phyloP scores from a whole-genome alignment of 2,888 invertebrate species.

The Periphyllus acericola region DNA sequence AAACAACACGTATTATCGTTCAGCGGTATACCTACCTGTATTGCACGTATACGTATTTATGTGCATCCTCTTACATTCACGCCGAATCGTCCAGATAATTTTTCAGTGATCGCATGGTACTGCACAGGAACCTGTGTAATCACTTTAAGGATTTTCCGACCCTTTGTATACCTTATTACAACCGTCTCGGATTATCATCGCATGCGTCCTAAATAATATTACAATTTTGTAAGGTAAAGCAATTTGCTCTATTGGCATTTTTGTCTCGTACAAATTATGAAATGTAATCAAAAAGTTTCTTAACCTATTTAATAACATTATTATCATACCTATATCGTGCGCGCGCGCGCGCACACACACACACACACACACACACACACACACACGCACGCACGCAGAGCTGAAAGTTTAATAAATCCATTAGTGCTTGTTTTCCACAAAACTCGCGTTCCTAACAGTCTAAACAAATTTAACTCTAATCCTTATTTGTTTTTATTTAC shows the following conservation, averaged over 20 bases:
- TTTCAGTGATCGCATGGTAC: background rate
- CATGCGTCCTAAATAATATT: conserved; percentile 19
- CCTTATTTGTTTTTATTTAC: too few species aligned
- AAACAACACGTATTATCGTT: background rate
- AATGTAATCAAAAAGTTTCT: conserved; percentile 8
- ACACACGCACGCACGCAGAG: background rate
- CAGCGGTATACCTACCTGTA: background rate
- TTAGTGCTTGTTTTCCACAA: background rate
- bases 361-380: background rate
- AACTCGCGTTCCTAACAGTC: background rate
- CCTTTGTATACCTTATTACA: background rate
- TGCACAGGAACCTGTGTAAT: conserved; percentile 23
- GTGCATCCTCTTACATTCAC: background rate
- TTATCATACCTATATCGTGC: background rate
- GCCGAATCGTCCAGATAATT: conserved; percentile 2
- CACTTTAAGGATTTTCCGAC: conserved; percentile 31
- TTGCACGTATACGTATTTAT: background rate
- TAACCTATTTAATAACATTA: background rate
- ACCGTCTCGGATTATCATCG: conserved; percentile 27
- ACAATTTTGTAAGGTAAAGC: conserved; percentile 10
- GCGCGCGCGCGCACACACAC: background rate
- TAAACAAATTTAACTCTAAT: too few species aligned
- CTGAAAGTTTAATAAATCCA: background rate
- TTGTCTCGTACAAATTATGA: background rate
- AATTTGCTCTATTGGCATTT: background rate